Conservation (phyloP, 2,113 vertebrate genomes). For the Oncorhynchus clarkii region DNA sequence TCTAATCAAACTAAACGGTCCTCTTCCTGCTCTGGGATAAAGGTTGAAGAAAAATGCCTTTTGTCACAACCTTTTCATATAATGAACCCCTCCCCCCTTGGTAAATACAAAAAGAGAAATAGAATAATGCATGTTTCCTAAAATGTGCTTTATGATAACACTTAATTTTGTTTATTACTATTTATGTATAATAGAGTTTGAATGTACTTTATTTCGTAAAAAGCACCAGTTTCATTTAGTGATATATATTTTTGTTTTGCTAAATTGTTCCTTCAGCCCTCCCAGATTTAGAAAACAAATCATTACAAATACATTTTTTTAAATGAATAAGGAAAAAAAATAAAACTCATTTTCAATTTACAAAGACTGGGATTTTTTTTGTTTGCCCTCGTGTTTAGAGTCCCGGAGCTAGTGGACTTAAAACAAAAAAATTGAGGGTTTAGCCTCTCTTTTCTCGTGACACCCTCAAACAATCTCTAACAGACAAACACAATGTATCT, state of each 20-base stretch:
- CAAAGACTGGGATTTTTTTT: conserved; percentile 74
- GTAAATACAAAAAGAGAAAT: conserved; percentile 78
- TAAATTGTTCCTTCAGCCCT: conserved; percentile 83
- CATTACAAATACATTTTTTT: conserved; percentile 66
- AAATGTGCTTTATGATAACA: conserved; percentile 79
- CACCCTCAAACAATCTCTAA: conserved; percentile 81
- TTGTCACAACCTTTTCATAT: conserved; percentile 71
- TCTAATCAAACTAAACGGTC: neutral
- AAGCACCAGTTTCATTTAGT: conserved; percentile 82
- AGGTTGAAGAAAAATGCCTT: conserved; percentile 72
- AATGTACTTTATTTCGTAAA: conserved; percentile 81
- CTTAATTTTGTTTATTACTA: conserved; percentile 75
- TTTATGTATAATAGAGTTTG: conserved; percentile 83
- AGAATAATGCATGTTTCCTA: conserved; percentile 78
- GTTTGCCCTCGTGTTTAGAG: conserved; percentile 78
- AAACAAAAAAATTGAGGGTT: conserved; percentile 69
- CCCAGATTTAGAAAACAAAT: conserved; percentile 74
- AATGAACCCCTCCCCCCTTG: conserved; percentile 71
- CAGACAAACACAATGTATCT: conserved; percentile 83
- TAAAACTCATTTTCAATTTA: conserved; percentile 72
- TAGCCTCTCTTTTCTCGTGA: conserved; percentile 62
- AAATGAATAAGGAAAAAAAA: conserved; percentile 55
- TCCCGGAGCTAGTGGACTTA: conserved; percentile 79
- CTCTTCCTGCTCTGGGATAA: conserved; percentile 38
- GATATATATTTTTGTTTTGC: conserved; percentile 76